phyloP scores from a whole-genome alignment of 2,797 vertebrate species.

The Chloroceryle amazona region DNA sequence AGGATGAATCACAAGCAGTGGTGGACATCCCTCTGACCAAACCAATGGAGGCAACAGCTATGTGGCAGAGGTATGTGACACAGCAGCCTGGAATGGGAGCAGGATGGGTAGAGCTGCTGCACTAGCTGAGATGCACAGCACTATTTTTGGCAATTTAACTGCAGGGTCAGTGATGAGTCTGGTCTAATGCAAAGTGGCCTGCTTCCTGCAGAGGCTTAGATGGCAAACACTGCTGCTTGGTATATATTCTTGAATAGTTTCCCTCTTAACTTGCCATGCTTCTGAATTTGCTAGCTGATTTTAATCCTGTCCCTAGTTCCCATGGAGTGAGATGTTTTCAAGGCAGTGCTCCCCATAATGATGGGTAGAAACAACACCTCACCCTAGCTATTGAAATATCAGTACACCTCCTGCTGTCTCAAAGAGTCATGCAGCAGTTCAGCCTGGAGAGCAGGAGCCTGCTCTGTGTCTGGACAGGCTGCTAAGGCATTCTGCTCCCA shows the following conservation, averaged over 20 bases:
- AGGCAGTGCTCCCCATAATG: not conserved
- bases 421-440: not conserved
- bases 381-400: not conserved
- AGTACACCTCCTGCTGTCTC: not conserved
- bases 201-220: not conserved
- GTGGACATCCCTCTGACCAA: not conserved
- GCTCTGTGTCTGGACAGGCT: not conserved
- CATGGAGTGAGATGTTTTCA: not conserved
- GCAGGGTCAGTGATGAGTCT: not conserved
- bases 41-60: accelerated
- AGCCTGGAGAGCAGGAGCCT: not conserved
- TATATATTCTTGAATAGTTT: not conserved
- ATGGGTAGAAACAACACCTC: not conserved
- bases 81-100: not conserved
- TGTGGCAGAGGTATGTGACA: not conserved
- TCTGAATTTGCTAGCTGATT: not conserved
- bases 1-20: not conserved
- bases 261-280: not conserved
- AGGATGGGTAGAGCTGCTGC: not conserved
- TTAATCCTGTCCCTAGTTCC: not conserved
- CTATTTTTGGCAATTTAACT: slow-evolving; percentile 4
- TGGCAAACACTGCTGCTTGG: not conserved
- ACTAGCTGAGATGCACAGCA: not conserved
- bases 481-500: not conserved
- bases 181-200: not conserved